phyloP scores from a whole-genome alignment of 2,797 vertebrate species.

The Botia kubotai region DNA sequence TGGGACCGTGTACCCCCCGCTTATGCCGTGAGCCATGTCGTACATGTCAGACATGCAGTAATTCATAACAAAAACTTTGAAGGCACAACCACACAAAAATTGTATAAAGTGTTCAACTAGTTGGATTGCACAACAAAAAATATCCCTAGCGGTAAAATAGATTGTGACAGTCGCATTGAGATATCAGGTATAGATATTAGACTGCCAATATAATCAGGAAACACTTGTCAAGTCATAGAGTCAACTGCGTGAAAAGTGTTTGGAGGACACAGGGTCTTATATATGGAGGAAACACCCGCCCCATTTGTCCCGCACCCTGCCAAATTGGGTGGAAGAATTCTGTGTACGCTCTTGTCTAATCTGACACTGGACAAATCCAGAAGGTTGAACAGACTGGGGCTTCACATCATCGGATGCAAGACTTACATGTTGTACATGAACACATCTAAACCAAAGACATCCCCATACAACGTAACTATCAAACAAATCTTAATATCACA shows the following conservation, averaged over 20 bases:
- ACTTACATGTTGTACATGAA: slow-evolving; percentile 45
- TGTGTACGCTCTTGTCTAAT: slow-evolving; percentile 88
- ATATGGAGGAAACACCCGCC: slow-evolving; percentile 68
- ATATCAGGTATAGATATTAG: background rate
- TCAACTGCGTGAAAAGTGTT: slow-evolving; percentile 51
- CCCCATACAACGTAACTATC: slow-evolving; percentile 22
- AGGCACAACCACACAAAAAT: slow-evolving; percentile 23
- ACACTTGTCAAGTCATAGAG: background rate
- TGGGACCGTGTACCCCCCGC: slow-evolving; percentile 82
- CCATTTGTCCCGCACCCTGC: slow-evolving; percentile 75
- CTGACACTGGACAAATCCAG: slow-evolving; percentile 87
- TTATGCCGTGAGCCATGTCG: slow-evolving; percentile 82
- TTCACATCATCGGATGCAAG: slow-evolving; percentile 46
- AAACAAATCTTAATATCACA: slow-evolving; percentile 19
- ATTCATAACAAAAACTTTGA: slow-evolving; percentile 80
- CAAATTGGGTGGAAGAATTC: slow-evolving; percentile 89
- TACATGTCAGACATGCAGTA: slow-evolving; percentile 90
- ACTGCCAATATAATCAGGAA: background rate
- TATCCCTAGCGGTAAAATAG: slow-evolving; percentile 1
- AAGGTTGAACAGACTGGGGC: slow-evolving; percentile 77
- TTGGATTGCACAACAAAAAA: background rate
- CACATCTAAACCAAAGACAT: background rate
- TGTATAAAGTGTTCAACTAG: too few relatives aligned
- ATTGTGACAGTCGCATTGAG: background rate
- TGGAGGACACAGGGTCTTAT: slow-evolving; percentile 77